These are phyloP conservation scores for Spilogale gracilis DNA, from an alignment of 2,113 vertebrate species.

Conservation along the genomic window DNA sequence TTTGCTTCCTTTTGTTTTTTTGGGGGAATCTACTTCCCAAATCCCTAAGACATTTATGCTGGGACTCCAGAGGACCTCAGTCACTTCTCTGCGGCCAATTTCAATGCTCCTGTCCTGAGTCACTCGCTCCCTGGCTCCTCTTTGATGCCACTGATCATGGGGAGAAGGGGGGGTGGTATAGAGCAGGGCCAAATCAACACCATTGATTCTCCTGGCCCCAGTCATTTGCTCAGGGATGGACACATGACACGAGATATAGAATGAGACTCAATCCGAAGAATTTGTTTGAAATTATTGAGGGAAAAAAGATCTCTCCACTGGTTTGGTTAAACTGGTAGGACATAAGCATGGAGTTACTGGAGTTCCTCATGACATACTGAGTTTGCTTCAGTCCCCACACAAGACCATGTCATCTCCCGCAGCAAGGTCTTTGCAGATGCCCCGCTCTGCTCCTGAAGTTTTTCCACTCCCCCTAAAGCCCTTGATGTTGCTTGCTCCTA, in stretches of 20 bases:
- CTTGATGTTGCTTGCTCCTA: background rate
- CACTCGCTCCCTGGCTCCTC: background rate
- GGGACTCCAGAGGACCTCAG: background rate
- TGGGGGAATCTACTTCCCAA: background rate
- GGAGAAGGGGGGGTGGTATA: too few species aligned
- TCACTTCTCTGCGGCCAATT: background rate
- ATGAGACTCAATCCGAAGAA: background rate
- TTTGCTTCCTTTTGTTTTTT: background rate
- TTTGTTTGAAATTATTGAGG: background rate
- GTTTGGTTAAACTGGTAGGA: background rate
- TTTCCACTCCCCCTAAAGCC: background rate
- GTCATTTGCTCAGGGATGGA: background rate
- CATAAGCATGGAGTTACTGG: background rate
- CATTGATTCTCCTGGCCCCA: background rate
- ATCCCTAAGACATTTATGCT: background rate
- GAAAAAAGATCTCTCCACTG: background rate
- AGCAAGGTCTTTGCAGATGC: accelerated
- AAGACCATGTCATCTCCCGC: background rate
- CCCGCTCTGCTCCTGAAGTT: background rate
- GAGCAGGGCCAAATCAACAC: background rate
- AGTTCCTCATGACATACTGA: background rate
- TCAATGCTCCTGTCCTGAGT: too few species aligned
- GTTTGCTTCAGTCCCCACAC: background rate
- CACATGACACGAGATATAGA: background rate
- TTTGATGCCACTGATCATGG: too few species aligned